These are phyloP conservation scores for Habrosyne pyritoides DNA, from an alignment of 2,888 invertebrate genomes.

Conservation along the genomic window DNA sequence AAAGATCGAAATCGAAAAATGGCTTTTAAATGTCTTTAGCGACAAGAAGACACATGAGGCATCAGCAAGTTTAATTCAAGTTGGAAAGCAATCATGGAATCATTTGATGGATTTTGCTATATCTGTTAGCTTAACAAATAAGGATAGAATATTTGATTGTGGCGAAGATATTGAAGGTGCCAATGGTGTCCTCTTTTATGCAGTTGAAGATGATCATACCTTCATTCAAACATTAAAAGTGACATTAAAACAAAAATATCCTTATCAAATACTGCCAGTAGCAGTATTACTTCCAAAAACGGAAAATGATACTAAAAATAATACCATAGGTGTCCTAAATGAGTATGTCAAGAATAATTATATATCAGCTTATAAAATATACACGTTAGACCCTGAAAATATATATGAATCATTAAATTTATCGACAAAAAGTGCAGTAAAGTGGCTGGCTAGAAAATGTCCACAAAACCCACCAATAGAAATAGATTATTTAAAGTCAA, in stretches of 20 bases:
- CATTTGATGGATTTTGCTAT: conserved; percentile 75
- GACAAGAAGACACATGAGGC: conserved; percentile 62
- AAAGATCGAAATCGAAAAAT: conserved; percentile 73
- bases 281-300: conserved; percentile 62
- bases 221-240: conserved; percentile 52
- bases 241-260: conserved; percentile 61
- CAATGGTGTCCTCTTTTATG: conserved; percentile 70
- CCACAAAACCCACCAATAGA: conserved; percentile 80
- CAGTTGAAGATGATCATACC: conserved; percentile 54
- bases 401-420: conserved; percentile 53
- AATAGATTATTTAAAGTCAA: conserved; percentile 82
- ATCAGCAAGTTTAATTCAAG: conserved; percentile 63
- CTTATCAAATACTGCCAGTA: conserved; percentile 70
- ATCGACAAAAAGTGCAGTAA: conserved; percentile 66
- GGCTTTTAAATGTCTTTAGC: conserved; percentile 74
- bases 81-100: conserved; percentile 75
- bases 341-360: conserved; percentile 49
- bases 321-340: conserved; percentile 49
- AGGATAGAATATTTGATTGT: conserved; percentile 36
- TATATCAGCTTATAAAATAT: conserved; percentile 68
- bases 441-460: conserved; percentile 79
- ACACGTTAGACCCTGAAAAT: conserved; percentile 52
- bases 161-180: conserved; percentile 70
- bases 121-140: conserved; percentile 65
- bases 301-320: conserved; percentile 34